Evolutionary conservation across 2,113 vertebrate genomes (phyloP).

Genomic region (Neolamprologus caudopunctatus): DNA sequence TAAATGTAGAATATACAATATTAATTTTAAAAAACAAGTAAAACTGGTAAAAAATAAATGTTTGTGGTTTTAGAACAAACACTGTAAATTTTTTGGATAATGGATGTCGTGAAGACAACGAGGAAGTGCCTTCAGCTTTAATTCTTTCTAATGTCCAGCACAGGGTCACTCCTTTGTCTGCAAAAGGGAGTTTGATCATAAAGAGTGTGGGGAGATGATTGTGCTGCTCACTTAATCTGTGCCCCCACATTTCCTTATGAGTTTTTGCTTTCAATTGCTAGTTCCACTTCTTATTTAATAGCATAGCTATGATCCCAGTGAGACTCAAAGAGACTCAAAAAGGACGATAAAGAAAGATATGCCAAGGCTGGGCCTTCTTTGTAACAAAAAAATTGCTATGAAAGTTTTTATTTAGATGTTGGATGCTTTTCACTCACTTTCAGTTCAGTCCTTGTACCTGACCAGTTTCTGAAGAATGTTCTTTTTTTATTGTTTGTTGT

Average conservation of each 20-base stretch:
- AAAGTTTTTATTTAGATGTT: background rate
- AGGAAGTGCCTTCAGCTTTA: background rate
- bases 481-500: background rate
- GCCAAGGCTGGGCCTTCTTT: background rate
- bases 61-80: background rate
- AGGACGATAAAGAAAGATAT: background rate
- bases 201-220: background rate
- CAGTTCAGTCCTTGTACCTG: background rate
- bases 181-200: background rate
- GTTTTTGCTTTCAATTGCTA: background rate
- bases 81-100: background rate
- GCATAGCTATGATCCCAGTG: background rate
- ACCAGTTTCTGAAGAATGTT: background rate
- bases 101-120: background rate
- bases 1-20: background rate
- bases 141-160: background rate
- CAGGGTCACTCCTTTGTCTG: background rate
- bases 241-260: background rate
- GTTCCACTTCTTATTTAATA: background rate
- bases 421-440: background rate
- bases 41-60: background rate
- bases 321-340: background rate
- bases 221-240: background rate
- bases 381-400: background rate
- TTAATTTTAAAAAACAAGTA: background rate